Conservation (phyloP, 2,888 invertebrate species). For the Marronus borbonicus region DNA sequence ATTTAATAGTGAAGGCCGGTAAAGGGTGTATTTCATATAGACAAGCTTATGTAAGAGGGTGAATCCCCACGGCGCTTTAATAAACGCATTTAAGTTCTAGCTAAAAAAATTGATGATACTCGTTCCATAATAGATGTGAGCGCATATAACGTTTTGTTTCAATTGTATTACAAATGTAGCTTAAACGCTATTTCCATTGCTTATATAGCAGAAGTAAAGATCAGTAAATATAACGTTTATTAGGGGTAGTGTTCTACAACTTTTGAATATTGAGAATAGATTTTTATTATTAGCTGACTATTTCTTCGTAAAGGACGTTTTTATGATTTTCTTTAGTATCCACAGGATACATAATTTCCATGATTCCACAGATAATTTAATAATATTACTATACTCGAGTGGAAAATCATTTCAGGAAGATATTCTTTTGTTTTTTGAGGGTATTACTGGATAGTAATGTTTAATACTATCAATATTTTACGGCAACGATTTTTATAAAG, state of each 20-base stretch:
- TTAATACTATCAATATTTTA: too few relatives aligned
- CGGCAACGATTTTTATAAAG: too few relatives aligned
- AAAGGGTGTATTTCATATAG: constrained; percentile 63
- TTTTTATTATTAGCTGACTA: background rate
- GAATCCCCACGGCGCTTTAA: constrained; percentile 39
- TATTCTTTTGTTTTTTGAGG: too few relatives aligned
- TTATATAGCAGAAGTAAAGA: background rate
- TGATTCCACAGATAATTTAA: too few relatives aligned
- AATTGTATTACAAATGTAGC: background rate
- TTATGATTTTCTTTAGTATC: too few relatives aligned
- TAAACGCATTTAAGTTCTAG: constrained; percentile 38
- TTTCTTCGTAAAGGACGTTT: too few relatives aligned
- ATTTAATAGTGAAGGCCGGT: constrained; percentile 66
- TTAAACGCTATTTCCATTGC: background rate
- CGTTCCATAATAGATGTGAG: background rate
- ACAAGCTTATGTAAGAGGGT: constrained; percentile 52
- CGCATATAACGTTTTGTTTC: background rate
- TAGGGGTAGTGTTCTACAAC: too few relatives aligned
- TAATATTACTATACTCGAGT: too few relatives aligned
- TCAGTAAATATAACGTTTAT: background rate
- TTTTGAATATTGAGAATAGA: too few relatives aligned
- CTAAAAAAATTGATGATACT: constrained; percentile 14
- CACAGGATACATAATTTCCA: too few relatives aligned
- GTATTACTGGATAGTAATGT: too few relatives aligned
- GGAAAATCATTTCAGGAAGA: too few relatives aligned